Percentiles rank a stretch among this genome's conserved stretches.
Conservation (phyloP, 2,797 vertebrate species). For the Philypnodon macrostomus region DNA sequence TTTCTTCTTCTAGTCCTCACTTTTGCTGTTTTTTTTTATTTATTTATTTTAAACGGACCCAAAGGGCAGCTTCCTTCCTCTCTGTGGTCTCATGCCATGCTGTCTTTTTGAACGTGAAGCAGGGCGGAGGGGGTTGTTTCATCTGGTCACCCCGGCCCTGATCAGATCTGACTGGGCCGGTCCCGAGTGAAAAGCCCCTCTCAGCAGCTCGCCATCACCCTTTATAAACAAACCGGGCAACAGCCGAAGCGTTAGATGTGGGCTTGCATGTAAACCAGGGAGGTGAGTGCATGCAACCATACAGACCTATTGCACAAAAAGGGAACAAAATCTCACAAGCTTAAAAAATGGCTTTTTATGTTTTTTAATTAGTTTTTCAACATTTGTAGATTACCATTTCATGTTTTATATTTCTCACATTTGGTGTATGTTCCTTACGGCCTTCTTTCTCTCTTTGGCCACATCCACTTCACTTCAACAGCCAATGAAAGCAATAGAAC, state of each 20-base stretch:
- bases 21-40: constrained; percentile 36
- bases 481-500: too few species aligned
- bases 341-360: too few species aligned
- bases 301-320: background rate
- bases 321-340: constrained; percentile 2
- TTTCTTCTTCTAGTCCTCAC: too few species aligned
- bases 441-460: too few species aligned
- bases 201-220: constrained; percentile 67
- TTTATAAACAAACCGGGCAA: constrained; percentile 64
- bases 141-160: constrained; percentile 70
- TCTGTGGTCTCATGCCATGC: too few species aligned
- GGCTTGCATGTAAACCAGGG: constrained; percentile 55
- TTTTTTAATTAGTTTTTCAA: too few species aligned
- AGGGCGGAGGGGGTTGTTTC: constrained; percentile 74
- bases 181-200: constrained; percentile 71
- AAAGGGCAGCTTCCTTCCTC: too few species aligned
- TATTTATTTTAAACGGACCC: constrained; percentile 60
- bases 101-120: constrained; percentile 73
- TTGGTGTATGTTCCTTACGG: too few species aligned
- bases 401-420: too few species aligned
- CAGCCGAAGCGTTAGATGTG: constrained; percentile 64
- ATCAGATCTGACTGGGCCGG: constrained; percentile 73
- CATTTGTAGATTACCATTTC: too few species aligned
- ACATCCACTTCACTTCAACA: too few species aligned
- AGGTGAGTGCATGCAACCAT: too few species aligned